Base-by-base conservation (phyloP, 1,140 invertebrate species). In the Lanistes nyassanus region DNA sequence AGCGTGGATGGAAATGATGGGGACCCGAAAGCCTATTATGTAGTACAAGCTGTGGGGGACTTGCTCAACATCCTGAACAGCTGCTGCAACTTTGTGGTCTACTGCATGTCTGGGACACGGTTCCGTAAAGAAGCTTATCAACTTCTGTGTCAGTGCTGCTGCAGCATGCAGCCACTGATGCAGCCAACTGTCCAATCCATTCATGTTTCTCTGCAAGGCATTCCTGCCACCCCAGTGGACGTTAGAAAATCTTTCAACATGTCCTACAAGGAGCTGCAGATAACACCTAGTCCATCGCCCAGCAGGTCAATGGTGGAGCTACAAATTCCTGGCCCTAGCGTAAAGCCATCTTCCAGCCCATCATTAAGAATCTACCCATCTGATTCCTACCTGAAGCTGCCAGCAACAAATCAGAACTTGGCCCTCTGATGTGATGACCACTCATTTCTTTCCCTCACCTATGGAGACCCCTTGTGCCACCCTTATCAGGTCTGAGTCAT, bases 11-110 rank as follows among this genome's bases (percentile, higher is more conserved):
- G 70, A 11, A 23, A 62, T n/a, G 70, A 58, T 26, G 56, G 58
- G 9, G 21, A 58, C 47, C 66, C 76, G 3, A 71, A 65, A 47
- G n/a, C 71, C 3, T 81, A 76, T 47, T 55, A 75, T 36, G 34
- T 78, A 5, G n/a, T 70, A 6, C 73, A 75, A 34, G 78, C 75
- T 13, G 65, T 78, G 11, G 76, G 77, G 2, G 76, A 81, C 26
- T 58, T 81, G n/a, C 65, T 82, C 21, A 81, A 81, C 55, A 72
- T 82, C 21, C 76, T 82, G 2, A 82, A 82, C 73, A 82, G 81
- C 56, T 81, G 79, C 67, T 47, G 81, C 19, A 82, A 82, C 71
- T 77, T 81, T 19, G 26, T 77, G 36, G 71, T 82, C 51, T 82
- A 82, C 67, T 81, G 81, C 55, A 21, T 82, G n/a, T 76, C 79